Base-by-base conservation (phyloP, 1,140 invertebrate genomes). In the Vanessa atalanta region DNA sequence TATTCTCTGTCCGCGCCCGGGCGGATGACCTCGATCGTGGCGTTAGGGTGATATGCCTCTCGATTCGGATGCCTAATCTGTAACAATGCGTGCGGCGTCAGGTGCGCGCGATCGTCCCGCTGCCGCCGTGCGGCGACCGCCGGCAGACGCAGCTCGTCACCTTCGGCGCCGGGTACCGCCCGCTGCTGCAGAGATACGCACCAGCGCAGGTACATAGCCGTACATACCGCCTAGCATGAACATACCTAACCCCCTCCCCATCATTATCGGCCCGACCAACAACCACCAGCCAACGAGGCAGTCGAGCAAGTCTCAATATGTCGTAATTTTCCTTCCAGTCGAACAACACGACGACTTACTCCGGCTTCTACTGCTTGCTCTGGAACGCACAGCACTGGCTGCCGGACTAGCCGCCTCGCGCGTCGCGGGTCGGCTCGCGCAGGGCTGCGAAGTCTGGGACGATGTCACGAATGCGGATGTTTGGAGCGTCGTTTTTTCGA, bases 81-180 rank as follows among this genome's bases (percentile, higher is more conserved):
- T 60, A 60, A 60, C 23, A n/a, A n/a, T n/a, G 20, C 53, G 61
- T 65, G 12, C 5, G 1, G 48, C 7, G 3, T 7, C 66, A 85
- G 87, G 84, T 93, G 6, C 85, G 82, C 61, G 87, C 89, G 8
- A 94, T 94, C 73, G 80, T 93, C 15, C 90, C 93, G 12, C 83
- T 93, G 72, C 75, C 78, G 31, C 76, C 87, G 47, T 79, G 84
- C 76, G 72, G 89, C 79, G 74, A 8, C 93, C 80, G 89, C 93
- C 77, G 87, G 93, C 79, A 87, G 88, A 79, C 80, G 3, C 83
- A 96, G 64, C 88, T 98, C 50, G 96, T 95, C 1, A 97, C 97
- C 2, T 95, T 98, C 71, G 97, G 97, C 0, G 94, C 96, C 75
- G 97, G 97, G 0, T 98, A 98, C 87, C 94, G 97, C 31, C 97